These are phyloP conservation scores for Menidia menidia DNA, from an alignment of 2,797 vertebrate genomes.

Conservation along the genomic window DNA sequence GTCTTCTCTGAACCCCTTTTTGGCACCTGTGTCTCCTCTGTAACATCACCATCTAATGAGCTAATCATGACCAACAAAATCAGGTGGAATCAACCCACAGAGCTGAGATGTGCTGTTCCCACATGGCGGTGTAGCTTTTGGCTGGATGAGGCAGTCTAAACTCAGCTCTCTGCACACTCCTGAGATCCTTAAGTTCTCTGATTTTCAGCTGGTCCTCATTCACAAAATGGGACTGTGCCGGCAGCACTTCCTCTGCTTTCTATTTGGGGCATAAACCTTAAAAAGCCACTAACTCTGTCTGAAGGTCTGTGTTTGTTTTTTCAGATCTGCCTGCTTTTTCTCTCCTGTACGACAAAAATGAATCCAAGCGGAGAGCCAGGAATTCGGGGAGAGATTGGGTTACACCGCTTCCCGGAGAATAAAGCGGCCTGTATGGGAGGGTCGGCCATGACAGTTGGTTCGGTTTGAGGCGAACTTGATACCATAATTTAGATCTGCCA, in stretches of 20 bases:
- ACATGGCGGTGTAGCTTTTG: background rate
- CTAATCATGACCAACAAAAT: background rate
- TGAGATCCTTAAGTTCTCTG: slow-evolving; percentile 1
- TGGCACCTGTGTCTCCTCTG: background rate
- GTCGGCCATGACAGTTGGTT: slow-evolving; percentile 74
- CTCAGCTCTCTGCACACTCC: background rate
- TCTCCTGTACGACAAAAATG: slow-evolving; percentile 39
- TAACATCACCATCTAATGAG: slow-evolving; percentile 36
- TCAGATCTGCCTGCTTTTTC: slow-evolving; percentile 52
- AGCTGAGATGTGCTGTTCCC: background rate
- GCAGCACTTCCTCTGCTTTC: slow-evolving; percentile 56
- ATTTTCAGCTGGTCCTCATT: slow-evolving; percentile 65
- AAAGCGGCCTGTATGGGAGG: slow-evolving; percentile 63
- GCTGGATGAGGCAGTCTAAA: background rate
- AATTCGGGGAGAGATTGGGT: slow-evolving; percentile 61
- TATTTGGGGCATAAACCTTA: slow-evolving; percentile 36
- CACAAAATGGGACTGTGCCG: slow-evolving; percentile 48
- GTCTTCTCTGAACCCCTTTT: background rate
- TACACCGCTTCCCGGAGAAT: slow-evolving; percentile 71
- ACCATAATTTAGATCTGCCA: slow-evolving; percentile 80
- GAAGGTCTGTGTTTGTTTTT: slow-evolving; percentile 62
- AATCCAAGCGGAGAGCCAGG: slow-evolving; percentile 59
- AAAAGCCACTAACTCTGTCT: slow-evolving; percentile 54
- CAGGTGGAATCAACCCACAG: background rate
- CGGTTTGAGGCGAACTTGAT: slow-evolving; percentile 72